Conservation (phyloP, 1,140 invertebrate species). For the Calephelis nemesis region DNA sequence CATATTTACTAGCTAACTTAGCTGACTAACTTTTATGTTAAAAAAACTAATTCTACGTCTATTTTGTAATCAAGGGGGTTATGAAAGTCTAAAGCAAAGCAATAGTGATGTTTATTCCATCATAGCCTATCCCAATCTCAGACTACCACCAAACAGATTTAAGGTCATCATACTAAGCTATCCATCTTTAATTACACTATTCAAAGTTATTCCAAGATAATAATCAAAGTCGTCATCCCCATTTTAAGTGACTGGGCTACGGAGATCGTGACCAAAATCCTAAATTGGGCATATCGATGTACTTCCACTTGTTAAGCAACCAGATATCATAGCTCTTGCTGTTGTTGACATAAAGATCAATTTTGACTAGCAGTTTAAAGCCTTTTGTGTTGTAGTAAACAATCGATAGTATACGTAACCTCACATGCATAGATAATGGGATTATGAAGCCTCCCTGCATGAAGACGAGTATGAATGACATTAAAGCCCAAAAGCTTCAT, state of each 20-base stretch:
- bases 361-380: neutral
- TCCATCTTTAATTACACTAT: constrained; percentile 62
- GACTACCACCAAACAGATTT: too few relatives aligned
- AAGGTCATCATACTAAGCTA: too few relatives aligned
- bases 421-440: constrained; percentile 67
- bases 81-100: too few relatives aligned
- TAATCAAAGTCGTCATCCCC: constrained; percentile 67
- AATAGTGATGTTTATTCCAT: too few relatives aligned
- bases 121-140: too few relatives aligned
- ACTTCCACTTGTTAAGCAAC: neutral
- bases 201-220: constrained; percentile 75
- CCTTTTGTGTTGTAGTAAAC: constrained; percentile 47
- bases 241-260: constrained; percentile 57
- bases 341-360: neutral
- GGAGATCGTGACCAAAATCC: constrained; percentile 70
- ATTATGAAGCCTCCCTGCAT: constrained; percentile 56
- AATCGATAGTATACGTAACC: constrained; percentile 62
- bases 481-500: constrained; percentile 52
- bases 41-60: too few relatives aligned
- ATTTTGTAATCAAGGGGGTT: too few relatives aligned
- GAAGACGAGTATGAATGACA: constrained; percentile 55
- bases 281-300: constrained; percentile 64
- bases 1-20: too few relatives aligned
- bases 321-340: neutral
- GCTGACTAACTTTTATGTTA: too few relatives aligned